Percentiles rank a stretch among this genome's conserved stretches.
These are phyloP conservation scores for Polyploca ridens DNA, from an alignment of 2,888 invertebrate genomes.

Conservation along the genomic window DNA sequence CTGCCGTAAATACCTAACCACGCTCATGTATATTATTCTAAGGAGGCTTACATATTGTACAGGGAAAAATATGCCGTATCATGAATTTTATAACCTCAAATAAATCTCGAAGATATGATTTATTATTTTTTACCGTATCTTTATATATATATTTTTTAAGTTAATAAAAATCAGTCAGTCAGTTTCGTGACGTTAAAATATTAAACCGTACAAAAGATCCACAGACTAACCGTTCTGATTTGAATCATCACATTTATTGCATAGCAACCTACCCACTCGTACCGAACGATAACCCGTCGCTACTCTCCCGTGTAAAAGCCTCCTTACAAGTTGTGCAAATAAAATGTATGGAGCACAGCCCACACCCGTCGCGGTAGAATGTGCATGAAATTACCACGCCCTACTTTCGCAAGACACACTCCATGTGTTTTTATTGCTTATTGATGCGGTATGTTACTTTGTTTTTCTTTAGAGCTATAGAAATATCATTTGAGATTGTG, in stretches of 20 bases:
- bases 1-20: background rate
- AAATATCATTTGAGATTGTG: background rate
- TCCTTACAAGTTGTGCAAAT: conserved; percentile 4
- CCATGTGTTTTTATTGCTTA: conserved; percentile 43
- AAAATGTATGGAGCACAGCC: background rate
- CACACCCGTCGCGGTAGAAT: conserved; percentile 5
- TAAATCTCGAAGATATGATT: too few relatives aligned
- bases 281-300: background rate
- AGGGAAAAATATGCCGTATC: too few relatives aligned
- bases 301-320: background rate
- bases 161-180: too few relatives aligned
- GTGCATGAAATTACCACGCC: conserved; percentile 13
- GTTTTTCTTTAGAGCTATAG: too few relatives aligned
- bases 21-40: background rate
- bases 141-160: too few relatives aligned
- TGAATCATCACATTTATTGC: background rate
- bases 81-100: too few relatives aligned
- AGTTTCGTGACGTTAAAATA: too few relatives aligned
- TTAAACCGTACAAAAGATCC: too few relatives aligned
- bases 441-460: conserved; percentile 32
- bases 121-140: too few relatives aligned
- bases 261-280: background rate
- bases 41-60: background rate
- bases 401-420: conserved; percentile 18
- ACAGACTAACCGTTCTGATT: background rate